Evolutionary conservation across 2,797 vertebrate species (phyloP).

Genomic region (Sebastes miniatus): DNA sequence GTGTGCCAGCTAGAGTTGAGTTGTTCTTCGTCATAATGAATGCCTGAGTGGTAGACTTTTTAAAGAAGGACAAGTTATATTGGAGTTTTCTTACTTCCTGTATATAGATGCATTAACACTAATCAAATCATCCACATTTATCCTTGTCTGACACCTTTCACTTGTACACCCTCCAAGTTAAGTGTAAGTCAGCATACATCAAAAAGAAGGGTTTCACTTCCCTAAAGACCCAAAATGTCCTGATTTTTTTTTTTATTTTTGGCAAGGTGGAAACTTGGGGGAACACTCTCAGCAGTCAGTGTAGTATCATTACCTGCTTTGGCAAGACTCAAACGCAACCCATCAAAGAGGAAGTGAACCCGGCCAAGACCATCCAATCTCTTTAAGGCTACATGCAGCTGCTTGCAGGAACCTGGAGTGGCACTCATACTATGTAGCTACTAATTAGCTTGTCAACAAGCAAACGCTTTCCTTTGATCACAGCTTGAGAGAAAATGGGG

Average conservation of each 20-base stretch:
- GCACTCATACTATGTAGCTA: slow-evolving; percentile 54
- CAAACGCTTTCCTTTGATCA: slow-evolving; percentile 71
- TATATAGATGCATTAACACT: not conserved
- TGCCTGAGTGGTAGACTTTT: not conserved
- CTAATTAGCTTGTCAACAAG: slow-evolving; percentile 78
- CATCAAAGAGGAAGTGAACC: slow-evolving; percentile 66
- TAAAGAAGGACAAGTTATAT: not conserved
- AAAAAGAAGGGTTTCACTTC: slow-evolving; percentile 12
- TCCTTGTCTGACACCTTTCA: not conserved
- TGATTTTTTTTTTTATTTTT: slow-evolving; percentile 32
- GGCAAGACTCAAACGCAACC: slow-evolving; percentile 63
- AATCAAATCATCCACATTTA: not conserved
- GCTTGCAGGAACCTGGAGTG: slow-evolving; percentile 64
- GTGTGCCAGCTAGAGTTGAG: not conserved
- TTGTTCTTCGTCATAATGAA: not conserved
- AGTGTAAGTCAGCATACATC: not conserved
- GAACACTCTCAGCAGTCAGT: slow-evolving; percentile 49
- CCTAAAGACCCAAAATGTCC: slow-evolving; percentile 23
- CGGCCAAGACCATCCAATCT: slow-evolving; percentile 67
- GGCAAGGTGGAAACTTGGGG: slow-evolving; percentile 32
- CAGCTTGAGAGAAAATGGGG: slow-evolving; percentile 64
- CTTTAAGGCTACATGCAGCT: slow-evolving; percentile 68
- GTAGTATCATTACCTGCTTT: slow-evolving; percentile 69
- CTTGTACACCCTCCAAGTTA: not conserved
- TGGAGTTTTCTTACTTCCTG: not conserved